Evolutionary conservation across 1,140 invertebrate genomes (phyloP).

Genomic region (Cardiocondyla obscurior): DNA sequence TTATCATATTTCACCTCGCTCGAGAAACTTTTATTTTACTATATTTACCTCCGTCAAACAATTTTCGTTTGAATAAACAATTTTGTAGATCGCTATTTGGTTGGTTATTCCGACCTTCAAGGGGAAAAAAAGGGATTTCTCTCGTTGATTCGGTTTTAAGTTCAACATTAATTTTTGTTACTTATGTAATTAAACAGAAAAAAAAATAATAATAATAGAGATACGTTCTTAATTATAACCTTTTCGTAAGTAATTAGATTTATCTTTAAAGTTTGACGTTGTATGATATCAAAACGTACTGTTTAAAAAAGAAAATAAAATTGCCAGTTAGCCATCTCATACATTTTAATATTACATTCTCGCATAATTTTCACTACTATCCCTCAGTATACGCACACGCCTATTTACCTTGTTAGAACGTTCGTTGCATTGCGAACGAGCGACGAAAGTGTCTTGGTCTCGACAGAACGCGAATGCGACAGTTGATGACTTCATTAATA

Average conservation of each 20-base stretch:
- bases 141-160: not conserved
- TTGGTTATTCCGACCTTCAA: not conserved
- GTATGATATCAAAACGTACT: not conserved
- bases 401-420: not conserved
- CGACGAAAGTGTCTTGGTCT: constrained; percentile 5
- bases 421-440: not conserved
- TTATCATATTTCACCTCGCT: not conserved
- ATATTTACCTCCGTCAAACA: not conserved
- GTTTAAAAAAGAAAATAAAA: not conserved
- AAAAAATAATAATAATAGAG: not conserved
- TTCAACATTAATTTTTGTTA: not conserved
- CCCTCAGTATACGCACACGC: not conserved
- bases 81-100: not conserved
- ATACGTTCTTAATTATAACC: not conserved
- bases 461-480: constrained; percentile 28
- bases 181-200: not conserved
- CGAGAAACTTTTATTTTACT: not conserved
- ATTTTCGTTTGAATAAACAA: constrained; percentile 14
- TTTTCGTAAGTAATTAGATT: not conserved
- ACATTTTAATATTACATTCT: constrained; percentile 14
- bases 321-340: not conserved
- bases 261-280: not conserved
- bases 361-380: constrained; percentile 14
- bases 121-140: not conserved
- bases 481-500: constrained; percentile 55